phyloP scores from a whole-genome alignment of 2,113 vertebrate genomes.

The Alexandromys fortis region DNA sequence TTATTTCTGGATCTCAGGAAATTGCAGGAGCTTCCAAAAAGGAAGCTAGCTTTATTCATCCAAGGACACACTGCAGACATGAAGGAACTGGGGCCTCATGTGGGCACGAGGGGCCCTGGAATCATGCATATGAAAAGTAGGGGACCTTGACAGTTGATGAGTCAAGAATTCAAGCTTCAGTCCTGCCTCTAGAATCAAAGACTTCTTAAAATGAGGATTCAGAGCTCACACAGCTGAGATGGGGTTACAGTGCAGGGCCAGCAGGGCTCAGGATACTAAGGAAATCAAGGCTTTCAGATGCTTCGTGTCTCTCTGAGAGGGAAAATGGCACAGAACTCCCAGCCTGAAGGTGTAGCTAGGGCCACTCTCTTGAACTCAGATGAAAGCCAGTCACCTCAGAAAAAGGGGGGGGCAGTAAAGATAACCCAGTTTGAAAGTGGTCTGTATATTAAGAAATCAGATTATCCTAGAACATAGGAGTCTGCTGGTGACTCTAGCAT shows the following conservation, averaged over 20 bases:
- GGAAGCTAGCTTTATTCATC: background rate
- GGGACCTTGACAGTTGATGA: background rate
- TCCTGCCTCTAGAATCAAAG: background rate
- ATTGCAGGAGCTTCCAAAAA: background rate
- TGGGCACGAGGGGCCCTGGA: background rate
- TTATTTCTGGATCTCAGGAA: background rate
- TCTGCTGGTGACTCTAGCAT: background rate
- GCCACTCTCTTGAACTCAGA: background rate
- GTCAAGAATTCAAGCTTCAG: background rate
- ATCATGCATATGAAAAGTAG: background rate
- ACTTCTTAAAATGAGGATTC: background rate
- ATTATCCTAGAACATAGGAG: background rate
- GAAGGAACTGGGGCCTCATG: background rate
- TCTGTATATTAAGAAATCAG: background rate
- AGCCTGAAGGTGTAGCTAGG: background rate
- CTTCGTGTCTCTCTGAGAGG: background rate
- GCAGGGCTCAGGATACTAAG: background rate
- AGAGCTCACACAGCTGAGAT: no score
- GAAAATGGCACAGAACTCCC: background rate
- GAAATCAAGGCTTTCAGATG: background rate
- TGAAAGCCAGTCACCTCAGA: background rate
- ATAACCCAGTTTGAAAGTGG: background rate
- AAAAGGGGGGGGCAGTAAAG: background rate
- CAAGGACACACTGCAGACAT: background rate
- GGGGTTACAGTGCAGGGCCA: background rate